phyloP scores from a whole-genome alignment of 2,797 vertebrate species.

The Hoplostethus mediterraneus region DNA sequence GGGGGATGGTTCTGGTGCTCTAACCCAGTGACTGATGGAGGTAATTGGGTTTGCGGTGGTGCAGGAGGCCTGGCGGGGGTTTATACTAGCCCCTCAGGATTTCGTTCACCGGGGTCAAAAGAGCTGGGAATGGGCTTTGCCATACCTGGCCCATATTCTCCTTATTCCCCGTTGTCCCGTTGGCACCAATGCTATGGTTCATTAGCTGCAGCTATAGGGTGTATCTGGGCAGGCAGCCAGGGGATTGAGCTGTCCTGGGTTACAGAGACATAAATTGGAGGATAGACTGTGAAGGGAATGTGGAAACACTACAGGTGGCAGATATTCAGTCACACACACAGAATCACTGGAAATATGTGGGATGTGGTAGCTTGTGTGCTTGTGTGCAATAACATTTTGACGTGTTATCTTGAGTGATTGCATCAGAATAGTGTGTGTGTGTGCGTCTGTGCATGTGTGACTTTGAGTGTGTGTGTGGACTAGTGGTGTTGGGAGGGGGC shows the following conservation, averaged over 20 bases:
- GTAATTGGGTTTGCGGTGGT: conserved; percentile 65
- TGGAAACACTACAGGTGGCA: conserved; percentile 77
- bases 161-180: conserved; percentile 63
- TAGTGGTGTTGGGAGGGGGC: neutral
- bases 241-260: conserved; percentile 72
- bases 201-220: conserved; percentile 78
- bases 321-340: conserved; percentile 62
- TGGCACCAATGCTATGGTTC: conserved; percentile 73
- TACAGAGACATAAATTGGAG: conserved; percentile 69
- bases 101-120: conserved; percentile 72
- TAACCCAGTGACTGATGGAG: conserved; percentile 61
- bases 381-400: conserved; percentile 47
- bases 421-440: conserved; percentile 32
- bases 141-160: conserved; percentile 65
- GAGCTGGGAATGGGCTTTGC: conserved; percentile 63
- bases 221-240: conserved; percentile 73
- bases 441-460: neutral
- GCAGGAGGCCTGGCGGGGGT: conserved; percentile 65
- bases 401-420: conserved; percentile 42
- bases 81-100: conserved; percentile 77
- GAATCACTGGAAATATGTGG: conserved; percentile 52
- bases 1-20: conserved; percentile 41
- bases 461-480: neutral
- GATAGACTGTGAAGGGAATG: conserved; percentile 59
- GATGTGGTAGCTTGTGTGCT: conserved; percentile 44